phyloP scores from a whole-genome alignment of 2,113 vertebrate species.

The Apodemus speciosus region DNA sequence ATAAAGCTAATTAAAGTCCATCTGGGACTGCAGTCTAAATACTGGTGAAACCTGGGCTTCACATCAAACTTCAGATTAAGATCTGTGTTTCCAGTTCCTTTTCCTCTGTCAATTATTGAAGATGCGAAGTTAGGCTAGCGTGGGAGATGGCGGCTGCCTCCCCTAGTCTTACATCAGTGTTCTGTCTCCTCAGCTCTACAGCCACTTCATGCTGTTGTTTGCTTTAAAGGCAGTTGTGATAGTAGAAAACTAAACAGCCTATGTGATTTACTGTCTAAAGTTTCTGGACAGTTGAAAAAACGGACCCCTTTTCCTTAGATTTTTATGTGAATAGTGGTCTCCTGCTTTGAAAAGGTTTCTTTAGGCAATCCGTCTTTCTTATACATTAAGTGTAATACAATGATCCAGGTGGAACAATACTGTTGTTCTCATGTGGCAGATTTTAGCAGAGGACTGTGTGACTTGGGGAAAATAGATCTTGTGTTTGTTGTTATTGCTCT shows the following conservation, averaged over 20 bases:
- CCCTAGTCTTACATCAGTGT: neutral
- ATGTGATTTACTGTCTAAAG: neutral
- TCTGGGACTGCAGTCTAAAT: neutral
- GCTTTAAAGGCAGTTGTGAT: neutral
- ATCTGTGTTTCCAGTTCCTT: neutral
- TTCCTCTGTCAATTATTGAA: neutral
- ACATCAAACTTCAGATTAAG: slow-evolving; percentile 23
- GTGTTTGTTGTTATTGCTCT: neutral
- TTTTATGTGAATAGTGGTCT: slow-evolving; percentile 13
- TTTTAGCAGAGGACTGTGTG: slow-evolving; percentile 4
- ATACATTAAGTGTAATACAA: slow-evolving; percentile 24
- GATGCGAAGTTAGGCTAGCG: neutral
- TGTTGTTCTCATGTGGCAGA: neutral
- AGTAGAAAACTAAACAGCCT: neutral
- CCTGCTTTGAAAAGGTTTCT: slow-evolving; percentile 45
- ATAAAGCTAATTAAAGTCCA: slow-evolving; percentile 52
- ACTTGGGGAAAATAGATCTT: neutral
- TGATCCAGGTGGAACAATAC: slow-evolving; percentile 4
- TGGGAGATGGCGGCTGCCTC: neutral
- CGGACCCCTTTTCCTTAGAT: neutral
- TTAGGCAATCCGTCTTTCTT: neutral
- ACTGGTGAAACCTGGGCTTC: neutral
- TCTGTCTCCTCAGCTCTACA: neutral
- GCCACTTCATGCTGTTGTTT: neutral
- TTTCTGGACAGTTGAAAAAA: neutral